A percentile compares a stretch with the other conserved stretches of the same genome.
Evolutionary conservation across 2,888 invertebrate species (phyloP).

Genomic region (Rhingia campestris): DNA sequence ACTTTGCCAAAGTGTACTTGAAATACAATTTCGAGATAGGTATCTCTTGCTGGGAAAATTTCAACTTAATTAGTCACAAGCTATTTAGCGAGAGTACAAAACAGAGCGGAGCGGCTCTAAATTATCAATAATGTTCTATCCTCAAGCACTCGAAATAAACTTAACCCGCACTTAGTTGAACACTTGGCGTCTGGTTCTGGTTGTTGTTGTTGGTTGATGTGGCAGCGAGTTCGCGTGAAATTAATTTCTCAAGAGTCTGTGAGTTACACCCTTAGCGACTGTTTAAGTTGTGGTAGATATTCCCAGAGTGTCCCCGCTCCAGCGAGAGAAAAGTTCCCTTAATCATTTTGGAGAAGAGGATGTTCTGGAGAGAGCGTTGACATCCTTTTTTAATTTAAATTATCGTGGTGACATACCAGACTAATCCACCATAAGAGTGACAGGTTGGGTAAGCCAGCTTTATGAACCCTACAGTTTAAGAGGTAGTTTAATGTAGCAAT

Average conservation of each 20-base stretch:
- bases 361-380: constrained; percentile 7
- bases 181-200: background rate
- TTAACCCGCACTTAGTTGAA: constrained; percentile 11
- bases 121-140: constrained; percentile 32
- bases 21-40: background rate
- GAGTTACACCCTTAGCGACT: background rate
- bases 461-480: no score
- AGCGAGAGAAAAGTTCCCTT: background rate
- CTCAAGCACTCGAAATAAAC: constrained; percentile 28
- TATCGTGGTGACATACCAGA: background rate
- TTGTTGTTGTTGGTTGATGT: background rate
- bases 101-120: constrained; percentile 13
- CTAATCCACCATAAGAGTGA: no score
- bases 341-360: constrained; percentile 28
- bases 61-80: constrained; percentile 29
- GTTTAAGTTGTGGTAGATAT: constrained; percentile 1
- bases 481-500: no score
- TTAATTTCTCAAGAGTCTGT: constrained; percentile 19
- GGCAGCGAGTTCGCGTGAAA: constrained; percentile 18
- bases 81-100: constrained; percentile 17
- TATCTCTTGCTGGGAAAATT: background rate
- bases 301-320: background rate
- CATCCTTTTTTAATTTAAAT: constrained; percentile 20
- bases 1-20: no score
- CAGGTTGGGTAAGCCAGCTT: no score